Base-by-base conservation (phyloP, 2,113 vertebrate species). In the Galemys pyrenaicus region DNA sequence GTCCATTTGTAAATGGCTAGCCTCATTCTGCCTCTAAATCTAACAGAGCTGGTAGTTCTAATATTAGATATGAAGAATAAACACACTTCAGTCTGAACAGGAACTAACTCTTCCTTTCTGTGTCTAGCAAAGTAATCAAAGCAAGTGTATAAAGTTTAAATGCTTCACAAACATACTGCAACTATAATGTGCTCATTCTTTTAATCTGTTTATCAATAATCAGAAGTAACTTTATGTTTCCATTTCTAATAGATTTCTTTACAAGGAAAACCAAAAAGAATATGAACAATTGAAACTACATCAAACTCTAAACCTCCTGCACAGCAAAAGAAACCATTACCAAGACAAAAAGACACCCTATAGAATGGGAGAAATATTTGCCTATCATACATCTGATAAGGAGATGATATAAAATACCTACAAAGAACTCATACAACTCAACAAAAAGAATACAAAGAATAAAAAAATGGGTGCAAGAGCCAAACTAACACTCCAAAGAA, bases 221-320 rank as follows among this genome's bases (percentile, higher is more conserved):
- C 49, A 88, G 35, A 87, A 81, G 20, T 64, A 73, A 74, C 46
- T 46, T 74, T 70, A 64, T 93, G 30, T 81, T 88, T 88, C 32
- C 32, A 85, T 75, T 77, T 39, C 49, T 81, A 56, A 73, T 35
- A 56, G 44, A 28, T 54, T 30, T 81, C 17, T 77, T 49, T 60
- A 39, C 51, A 56, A 49, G 46, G 46, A 49, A 49, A 49, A 49
- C 46, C 8, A 49, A 49, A 49, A 11, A 49, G 46, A 49, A 49
- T 49, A 49, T 49, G 46, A 49, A 49, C 46, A 49, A 49, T 12
- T 49, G 46, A 11, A 13, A 49, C 46, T 9, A 49, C 46, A 13
- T 49, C 46, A 49, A 49, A 49, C 46, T 49, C n/a, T n/a, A n/a
- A n/a, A n/a, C n/a, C n/a, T n/a, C n/a, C n/a, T n/a, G n/a, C n/a